phyloP scores from a whole-genome alignment of 2,797 vertebrate genomes.

The Lagocephalus sceleratus region DNA sequence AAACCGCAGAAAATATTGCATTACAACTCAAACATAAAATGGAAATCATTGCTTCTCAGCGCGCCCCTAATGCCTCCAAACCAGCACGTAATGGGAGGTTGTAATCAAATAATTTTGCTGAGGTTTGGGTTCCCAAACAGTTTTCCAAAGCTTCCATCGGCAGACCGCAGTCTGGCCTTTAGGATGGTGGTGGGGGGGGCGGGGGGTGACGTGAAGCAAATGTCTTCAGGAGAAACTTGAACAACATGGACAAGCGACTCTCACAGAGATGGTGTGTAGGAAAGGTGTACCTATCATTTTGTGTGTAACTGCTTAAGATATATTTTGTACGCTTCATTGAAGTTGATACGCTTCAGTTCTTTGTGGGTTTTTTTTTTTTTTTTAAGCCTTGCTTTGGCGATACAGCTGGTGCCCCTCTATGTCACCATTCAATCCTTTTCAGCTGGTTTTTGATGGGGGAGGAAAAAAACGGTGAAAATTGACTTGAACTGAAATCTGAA shows the following conservation, averaged over 20 bases:
- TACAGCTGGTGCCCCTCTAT: too few relatives aligned
- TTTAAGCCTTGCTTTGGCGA: too few relatives aligned
- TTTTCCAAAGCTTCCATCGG: conserved; percentile 69
- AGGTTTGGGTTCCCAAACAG: conserved; percentile 68
- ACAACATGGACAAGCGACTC: conserved; percentile 16
- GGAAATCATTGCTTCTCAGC: conserved; percentile 68
- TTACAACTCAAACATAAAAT: conserved; percentile 66
- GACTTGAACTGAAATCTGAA: too few relatives aligned
- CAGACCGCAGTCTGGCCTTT: conserved; percentile 63
- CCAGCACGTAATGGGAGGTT: conserved; percentile 68
- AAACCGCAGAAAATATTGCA: conserved; percentile 55
- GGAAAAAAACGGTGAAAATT: too few relatives aligned
- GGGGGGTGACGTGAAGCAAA: conserved; percentile 1
- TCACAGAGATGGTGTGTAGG: conserved; percentile 7
- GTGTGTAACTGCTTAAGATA: too few relatives aligned
- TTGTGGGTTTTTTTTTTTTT: too few relatives aligned
- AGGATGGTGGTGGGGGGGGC: conserved; percentile 14
- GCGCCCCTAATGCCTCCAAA: conserved; percentile 65
- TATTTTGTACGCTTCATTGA: conserved; percentile 6
- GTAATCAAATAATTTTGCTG: conserved; percentile 70
- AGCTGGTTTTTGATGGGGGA: too few relatives aligned
- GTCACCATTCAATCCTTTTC: too few relatives aligned
- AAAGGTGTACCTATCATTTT: too few relatives aligned
- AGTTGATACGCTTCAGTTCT: too few relatives aligned
- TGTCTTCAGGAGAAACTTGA: conserved; percentile 15